Evolutionary conservation across 1,140 invertebrate species (phyloP), one percentile per base, ranked within the genome.

Genomic region (Lepidostoma basale): DNA sequence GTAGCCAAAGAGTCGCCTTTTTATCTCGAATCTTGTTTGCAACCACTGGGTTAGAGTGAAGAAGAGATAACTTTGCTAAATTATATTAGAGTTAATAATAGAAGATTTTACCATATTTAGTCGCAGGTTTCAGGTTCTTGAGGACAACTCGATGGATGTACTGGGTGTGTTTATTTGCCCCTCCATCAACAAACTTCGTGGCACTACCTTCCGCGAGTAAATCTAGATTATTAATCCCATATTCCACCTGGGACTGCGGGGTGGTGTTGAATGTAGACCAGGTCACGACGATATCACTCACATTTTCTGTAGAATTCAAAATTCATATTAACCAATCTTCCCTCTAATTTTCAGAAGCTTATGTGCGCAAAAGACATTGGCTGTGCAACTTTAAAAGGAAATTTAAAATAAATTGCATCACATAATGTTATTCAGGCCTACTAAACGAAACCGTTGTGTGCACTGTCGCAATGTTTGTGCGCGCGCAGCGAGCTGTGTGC

Each of bases 241-340:
- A 97, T 76, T 93, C 87, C 16, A 95, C 93, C 26, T 88, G 72
- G 0, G 92, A 90, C 74, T 86, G 80, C 25, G 84, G 74, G 3
- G 94, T 90, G 71, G 89, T 79, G 73, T 89, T 85, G 69, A 87
- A 86, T 26, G 96, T 98, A 1, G 89, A 90, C 96, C 96, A 98
- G 59, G 94, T 97, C 14, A 97, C 89, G 36, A 94, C 85, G 78
- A 95, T 92, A 72, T 93, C 85, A 68, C 82, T 84, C 18, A 87
- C 82, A 69, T 82, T 82, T 68, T 68, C 58, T 68, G 33, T 4
- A 39, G n/a, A n/a, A n/a, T n/a, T n/a, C n/a, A n/a, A n/a, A n/a
- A n/a, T n/a, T n/a, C n/a, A 45, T 9, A 45, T 12, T 45, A 45
- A 45, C 18, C 42, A 45, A 12, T 9, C 9, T 45, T 45, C n/a